phyloP scores from a whole-genome alignment of 2,888 invertebrate species.

The Lamellibrachia columna region DNA sequence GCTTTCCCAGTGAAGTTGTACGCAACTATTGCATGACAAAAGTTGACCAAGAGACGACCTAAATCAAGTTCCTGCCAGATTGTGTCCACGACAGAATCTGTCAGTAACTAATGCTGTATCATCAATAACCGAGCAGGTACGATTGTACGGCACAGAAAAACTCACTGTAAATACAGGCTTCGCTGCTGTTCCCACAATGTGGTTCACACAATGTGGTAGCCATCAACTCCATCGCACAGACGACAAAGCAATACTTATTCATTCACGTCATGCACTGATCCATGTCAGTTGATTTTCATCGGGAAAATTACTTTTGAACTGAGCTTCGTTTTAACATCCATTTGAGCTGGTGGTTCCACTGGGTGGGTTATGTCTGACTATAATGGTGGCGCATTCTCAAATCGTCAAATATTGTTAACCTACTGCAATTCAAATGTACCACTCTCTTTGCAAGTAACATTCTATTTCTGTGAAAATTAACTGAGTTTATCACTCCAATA shows the following conservation, averaged over 20 bases:
- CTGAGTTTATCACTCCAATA: too few relatives aligned
- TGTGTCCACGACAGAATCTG: background rate
- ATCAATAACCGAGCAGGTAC: background rate
- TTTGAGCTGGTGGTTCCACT: background rate
- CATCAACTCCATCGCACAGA: background rate
- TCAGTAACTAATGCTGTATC: background rate
- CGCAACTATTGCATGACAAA: background rate
- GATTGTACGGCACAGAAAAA: conserved; percentile 1
- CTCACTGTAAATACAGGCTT: background rate
- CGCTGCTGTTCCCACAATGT: background rate
- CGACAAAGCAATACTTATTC: background rate
- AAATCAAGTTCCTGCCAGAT: background rate
- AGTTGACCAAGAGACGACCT: background rate
- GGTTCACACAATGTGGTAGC: background rate
- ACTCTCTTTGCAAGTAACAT: background rate
- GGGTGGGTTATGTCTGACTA: too few relatives aligned
- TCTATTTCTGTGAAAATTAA: too few relatives aligned
- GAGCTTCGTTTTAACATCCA: background rate
- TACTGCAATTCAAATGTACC: background rate
- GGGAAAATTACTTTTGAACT: background rate
- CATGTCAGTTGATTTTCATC: background rate
- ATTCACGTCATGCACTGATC: background rate
- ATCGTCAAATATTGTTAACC: background rate
- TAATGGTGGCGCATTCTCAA: background rate
- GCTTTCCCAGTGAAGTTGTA: background rate